Conservation (phyloP, 2,797 vertebrate genomes). For the Helicolenus hilgendorfi region DNA sequence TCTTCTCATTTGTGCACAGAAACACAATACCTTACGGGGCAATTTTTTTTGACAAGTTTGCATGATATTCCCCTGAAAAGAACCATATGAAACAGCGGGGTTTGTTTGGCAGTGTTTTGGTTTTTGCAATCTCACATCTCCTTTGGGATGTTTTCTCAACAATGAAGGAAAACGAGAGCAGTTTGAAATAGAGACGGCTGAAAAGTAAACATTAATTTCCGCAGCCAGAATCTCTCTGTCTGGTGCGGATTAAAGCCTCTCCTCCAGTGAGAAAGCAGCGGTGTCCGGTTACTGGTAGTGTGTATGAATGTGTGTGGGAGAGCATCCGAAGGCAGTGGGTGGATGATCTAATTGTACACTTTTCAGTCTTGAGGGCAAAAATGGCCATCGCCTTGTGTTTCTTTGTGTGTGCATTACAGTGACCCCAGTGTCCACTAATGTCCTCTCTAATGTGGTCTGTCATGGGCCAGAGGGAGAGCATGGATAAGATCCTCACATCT, state of each 20-base stretch:
- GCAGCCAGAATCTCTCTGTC: slow-evolving; percentile 76
- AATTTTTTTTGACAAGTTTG: slow-evolving; percentile 48
- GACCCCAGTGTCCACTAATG: slow-evolving; percentile 57
- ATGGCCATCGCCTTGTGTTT: slow-evolving; percentile 13
- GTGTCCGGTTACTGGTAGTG: slow-evolving; percentile 65
- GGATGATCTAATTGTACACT: slow-evolving; percentile 67
- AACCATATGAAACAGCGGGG: slow-evolving; percentile 67
- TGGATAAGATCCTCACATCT: slow-evolving; percentile 34
- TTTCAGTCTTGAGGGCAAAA: slow-evolving; percentile 43
- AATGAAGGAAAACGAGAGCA: slow-evolving; percentile 52
- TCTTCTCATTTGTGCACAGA: slow-evolving; percentile 11
- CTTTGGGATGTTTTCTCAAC: slow-evolving; percentile 81
- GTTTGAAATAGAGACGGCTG: slow-evolving; percentile 79
- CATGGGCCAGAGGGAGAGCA: slow-evolving; percentile 50
- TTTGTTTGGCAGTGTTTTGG: slow-evolving; percentile 50
- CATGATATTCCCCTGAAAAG: slow-evolving; percentile 50
- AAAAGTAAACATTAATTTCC: slow-evolving; percentile 88
- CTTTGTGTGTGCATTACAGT: slow-evolving; percentile 45
- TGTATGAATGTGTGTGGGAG: slow-evolving; percentile 25
- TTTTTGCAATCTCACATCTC: slow-evolving; percentile 71
- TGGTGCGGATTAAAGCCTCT: slow-evolving; percentile 80
- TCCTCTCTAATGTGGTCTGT: slow-evolving; percentile 68
- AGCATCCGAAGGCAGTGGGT: slow-evolving; percentile 23
- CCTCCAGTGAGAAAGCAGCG: slow-evolving; percentile 47
- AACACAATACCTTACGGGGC: neutral